Base-by-base conservation (phyloP, 2,113 vertebrate genomes). In the Apteryx owenii region DNA sequence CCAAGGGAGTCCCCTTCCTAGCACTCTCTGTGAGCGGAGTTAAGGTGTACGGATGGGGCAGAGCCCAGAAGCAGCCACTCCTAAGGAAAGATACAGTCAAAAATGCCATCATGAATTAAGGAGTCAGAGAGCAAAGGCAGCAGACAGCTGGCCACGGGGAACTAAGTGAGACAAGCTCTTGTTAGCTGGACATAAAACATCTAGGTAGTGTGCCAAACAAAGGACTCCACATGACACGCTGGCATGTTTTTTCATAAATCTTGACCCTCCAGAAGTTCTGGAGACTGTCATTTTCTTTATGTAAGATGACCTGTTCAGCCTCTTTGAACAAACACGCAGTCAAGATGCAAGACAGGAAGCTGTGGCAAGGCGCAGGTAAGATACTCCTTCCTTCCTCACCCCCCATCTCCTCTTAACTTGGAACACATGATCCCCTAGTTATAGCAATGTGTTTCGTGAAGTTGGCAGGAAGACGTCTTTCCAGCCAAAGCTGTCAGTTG, bases 1-100 rank as follows among this genome's bases (percentile, higher is more conserved):
- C 51, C 31, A 60, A 79, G 19, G 48, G 7, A 90, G 28, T n/a
- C 20, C 48, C 85, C n/a, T 21, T 36, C 53, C 72, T 8, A 83
- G n/a, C 33, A 22, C 46, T 31, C 42, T 3, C 3, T 20, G 29
- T 4, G 18, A 70, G 15, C 21, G 62, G 64, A 87, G n/a, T 48
- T 79, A 62, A 80, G 48, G 36, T 12, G 23, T 68, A 42, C 0
- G 1, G 83, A 79, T 10, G 9, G n/a, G 26, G 53, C 1, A 0
- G 26, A 25, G 8, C 33, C 70, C 11, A 0, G 3, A 68, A 61
- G 60, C 23, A 88, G 36, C 9, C 44, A 60, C 5, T 22, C 13
- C 16, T 26, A 50, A 83, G 81, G 22, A 50, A 56, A 65, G 71
- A 85, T 50, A 80, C 14, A 25, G 38, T 19, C 33, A 31, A 56